Conservation (phyloP, 23 tunicate species). For the Halocynthia aurantium region DNA sequence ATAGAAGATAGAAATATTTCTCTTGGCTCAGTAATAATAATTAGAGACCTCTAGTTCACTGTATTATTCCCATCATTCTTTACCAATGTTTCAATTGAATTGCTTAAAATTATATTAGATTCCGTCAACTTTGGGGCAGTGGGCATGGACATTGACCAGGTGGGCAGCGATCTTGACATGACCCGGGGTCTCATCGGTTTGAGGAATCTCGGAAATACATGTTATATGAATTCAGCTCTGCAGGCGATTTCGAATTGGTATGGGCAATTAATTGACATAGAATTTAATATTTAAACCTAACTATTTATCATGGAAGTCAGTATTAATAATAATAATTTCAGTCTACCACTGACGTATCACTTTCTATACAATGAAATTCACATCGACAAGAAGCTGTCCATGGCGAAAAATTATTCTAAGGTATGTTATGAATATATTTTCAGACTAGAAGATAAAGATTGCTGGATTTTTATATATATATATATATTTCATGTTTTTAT, state of each 20-base stretch:
- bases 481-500: neutral
- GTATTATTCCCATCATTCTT: neutral
- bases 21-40: too few relatives aligned
- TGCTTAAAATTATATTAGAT: too few relatives aligned
- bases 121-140: too few relatives aligned
- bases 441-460: too few relatives aligned
- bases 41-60: neutral
- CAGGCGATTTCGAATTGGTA: constrained; percentile 93
- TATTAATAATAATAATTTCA: neutral
- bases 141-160: constrained; percentile 1
- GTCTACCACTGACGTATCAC: constrained; percentile 12
- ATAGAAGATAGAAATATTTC: too few relatives aligned
- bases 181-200: constrained; percentile 62
- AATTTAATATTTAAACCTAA: too few relatives aligned
- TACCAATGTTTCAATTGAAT: too few relatives aligned
- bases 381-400: neutral
- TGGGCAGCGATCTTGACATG: neutral
- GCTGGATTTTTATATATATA: too few relatives aligned
- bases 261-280: neutral
- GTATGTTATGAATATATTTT: too few relatives aligned
- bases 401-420: neutral
- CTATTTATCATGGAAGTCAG: too few relatives aligned
- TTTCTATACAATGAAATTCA: neutral
- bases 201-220: constrained; percentile 85
- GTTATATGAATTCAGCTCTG: constrained; percentile 94